Evolutionary conservation across 2,888 invertebrate species (phyloP).

Genomic region (Ariolimax columbianus): DNA sequence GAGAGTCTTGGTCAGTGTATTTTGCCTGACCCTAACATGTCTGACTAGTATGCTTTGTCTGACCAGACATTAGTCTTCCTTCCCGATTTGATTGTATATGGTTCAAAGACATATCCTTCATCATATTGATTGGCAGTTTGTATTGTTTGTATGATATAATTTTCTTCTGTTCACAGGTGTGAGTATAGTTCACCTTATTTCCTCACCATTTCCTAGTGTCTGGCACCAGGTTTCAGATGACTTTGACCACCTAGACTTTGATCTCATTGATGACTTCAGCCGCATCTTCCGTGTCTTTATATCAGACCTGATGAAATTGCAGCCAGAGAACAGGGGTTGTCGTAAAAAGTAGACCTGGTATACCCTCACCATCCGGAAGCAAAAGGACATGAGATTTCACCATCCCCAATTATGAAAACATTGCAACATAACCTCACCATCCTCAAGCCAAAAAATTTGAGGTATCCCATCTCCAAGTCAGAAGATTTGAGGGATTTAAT

Average conservation of each 20-base stretch:
- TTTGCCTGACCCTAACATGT: too few species aligned
- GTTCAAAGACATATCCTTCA: too few species aligned
- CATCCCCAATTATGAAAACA: too few species aligned
- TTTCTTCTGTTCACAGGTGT: slow-evolving; percentile 85
- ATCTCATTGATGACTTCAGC: slow-evolving; percentile 92
- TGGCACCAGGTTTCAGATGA: slow-evolving; percentile 95
- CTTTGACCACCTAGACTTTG: slow-evolving; percentile 85
- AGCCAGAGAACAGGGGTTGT: slow-evolving; percentile 50
- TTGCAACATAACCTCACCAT: too few species aligned
- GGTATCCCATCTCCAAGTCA: too few species aligned
- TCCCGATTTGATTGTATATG: too few species aligned
- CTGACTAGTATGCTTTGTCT: too few species aligned
- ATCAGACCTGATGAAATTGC: slow-evolving; percentile 86
- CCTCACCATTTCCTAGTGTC: slow-evolving; percentile 91
- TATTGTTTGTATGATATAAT: not conserved
- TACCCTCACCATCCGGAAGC: not conserved
- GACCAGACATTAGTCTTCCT: too few species aligned
- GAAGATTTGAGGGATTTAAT: too few species aligned
- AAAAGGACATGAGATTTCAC: too few species aligned
- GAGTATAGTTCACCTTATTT: slow-evolving; percentile 93
- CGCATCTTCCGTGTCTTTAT: slow-evolving; percentile 92
- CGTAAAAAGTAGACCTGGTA: slow-evolving; percentile 48
- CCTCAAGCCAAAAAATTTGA: too few species aligned
- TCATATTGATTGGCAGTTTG: not conserved
- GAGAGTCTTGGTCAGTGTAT: too few species aligned